Percentiles rank a stretch among this genome's conserved stretches.
These are phyloP conservation scores for Acronicta aceris DNA, from an alignment of 2,888 invertebrate species.

Conservation along the genomic window DNA sequence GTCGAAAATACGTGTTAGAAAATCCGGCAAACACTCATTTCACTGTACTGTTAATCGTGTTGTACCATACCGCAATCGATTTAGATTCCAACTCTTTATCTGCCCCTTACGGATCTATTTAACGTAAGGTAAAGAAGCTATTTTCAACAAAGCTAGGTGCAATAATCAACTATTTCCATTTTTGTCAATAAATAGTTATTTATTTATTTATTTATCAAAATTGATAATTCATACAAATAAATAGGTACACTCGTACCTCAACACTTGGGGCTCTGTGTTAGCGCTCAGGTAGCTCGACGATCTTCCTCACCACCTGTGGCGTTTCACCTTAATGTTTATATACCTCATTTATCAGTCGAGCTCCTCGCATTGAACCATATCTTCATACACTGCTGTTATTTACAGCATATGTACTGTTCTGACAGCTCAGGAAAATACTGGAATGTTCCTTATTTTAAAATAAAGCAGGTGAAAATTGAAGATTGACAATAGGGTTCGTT, in stretches of 20 bases:
- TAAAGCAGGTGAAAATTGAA: conserved; percentile 4
- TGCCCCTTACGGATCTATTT: not conserved
- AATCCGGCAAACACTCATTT: conserved; percentile 9
- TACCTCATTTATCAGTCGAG: conserved; percentile 49
- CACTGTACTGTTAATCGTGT: not conserved
- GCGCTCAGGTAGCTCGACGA: conserved; percentile 18
- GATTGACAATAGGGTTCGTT: not conserved
- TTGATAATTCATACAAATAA: not conserved
- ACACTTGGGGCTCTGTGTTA: not conserved
- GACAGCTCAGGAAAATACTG: conserved; percentile 23
- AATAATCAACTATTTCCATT: too few species aligned
- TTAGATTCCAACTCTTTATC: not conserved
- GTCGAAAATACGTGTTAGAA: conserved; percentile 31
- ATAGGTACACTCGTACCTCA: not conserved
- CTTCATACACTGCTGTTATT: conserved; percentile 7
- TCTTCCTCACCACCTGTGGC: conserved; percentile 47
- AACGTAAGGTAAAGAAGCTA: not conserved
- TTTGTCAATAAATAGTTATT: too few species aligned
- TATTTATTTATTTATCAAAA: too few species aligned
- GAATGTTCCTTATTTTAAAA: conserved; percentile 3
- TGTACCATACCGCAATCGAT: not conserved
- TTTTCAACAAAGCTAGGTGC: not conserved
- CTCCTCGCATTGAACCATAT: conserved; percentile 16
- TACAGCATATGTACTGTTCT: conserved; percentile 16
- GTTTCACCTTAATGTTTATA: conserved; percentile 38